Evolutionary conservation across 1,140 invertebrate species (phyloP).

Genomic region (Octopus bimaculoides): DNA sequence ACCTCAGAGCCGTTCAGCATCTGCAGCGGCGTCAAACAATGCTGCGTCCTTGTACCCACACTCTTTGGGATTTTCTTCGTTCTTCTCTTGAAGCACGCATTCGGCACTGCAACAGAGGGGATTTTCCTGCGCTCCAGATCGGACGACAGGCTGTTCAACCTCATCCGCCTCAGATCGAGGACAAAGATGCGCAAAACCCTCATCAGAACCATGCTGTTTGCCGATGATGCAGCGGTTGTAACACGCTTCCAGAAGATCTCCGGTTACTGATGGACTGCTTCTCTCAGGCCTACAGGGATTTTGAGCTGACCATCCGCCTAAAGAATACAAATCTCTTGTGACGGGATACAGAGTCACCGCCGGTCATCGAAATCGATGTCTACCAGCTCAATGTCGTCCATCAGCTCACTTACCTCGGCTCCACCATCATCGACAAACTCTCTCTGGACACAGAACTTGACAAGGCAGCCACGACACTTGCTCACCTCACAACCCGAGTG

Average conservation of each 20-base stretch:
- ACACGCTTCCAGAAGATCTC: constrained; percentile 6
- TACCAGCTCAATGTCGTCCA: background rate
- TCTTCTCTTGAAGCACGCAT: background rate
- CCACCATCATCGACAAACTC: background rate
- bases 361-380: background rate
- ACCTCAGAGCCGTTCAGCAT: too few relatives aligned
- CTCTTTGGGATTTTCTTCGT: background rate
- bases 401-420: constrained; percentile 4
- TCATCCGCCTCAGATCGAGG: constrained; percentile 7
- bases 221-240: constrained; percentile 5
- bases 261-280: background rate
- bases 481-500: constrained; percentile 4
- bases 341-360: background rate
- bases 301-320: constrained; percentile 8
- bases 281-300: background rate
- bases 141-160: constrained; percentile 12
- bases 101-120: background rate
- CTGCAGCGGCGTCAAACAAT: background rate
- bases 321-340: background rate
- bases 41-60: background rate
- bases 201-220: background rate
- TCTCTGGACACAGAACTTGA: background rate
- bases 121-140: background rate
- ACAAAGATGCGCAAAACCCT: background rate
- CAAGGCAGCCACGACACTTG: background rate